Conservation (phyloP, 2,113 vertebrate genomes). For the Epinephelus moara region DNA sequence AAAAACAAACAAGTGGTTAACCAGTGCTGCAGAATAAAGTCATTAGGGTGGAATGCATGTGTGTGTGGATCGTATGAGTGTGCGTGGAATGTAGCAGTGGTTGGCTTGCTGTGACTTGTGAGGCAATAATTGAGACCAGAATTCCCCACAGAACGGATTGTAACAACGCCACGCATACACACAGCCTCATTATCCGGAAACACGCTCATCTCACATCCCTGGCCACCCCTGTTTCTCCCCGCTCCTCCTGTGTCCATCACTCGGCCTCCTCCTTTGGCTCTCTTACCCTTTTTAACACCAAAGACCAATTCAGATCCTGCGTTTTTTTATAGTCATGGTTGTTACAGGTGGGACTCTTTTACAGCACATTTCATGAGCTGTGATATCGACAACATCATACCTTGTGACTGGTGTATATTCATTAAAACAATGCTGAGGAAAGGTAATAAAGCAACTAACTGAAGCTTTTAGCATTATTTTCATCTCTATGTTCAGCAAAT, state of each 20-base stretch:
- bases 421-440: background rate
- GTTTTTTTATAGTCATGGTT: background rate
- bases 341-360: background rate
- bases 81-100: slow-evolving; percentile 41
- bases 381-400: background rate
- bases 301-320: slow-evolving; percentile 21
- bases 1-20: slow-evolving; percentile 54
- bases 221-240: slow-evolving; percentile 29
- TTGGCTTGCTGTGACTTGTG: slow-evolving; percentile 53
- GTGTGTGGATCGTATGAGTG: background rate
- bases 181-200: slow-evolving; percentile 71
- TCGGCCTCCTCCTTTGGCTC: slow-evolving; percentile 16
- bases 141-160: slow-evolving; percentile 49
- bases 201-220: slow-evolving; percentile 40
- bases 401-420: background rate
- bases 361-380: background rate
- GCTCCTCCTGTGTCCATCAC: slow-evolving; percentile 13
- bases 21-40: slow-evolving; percentile 31
- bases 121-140: slow-evolving; percentile 70
- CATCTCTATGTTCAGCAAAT: background rate
- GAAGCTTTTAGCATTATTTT: background rate
- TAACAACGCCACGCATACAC: slow-evolving; percentile 53
- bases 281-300: background rate
- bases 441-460: background rate
- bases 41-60: slow-evolving; percentile 42